Percentiles rank a stretch among this genome's conserved stretches.
Conservation (phyloP, 2,888 invertebrate genomes). For the Coronaproctus castanopsis region DNA sequence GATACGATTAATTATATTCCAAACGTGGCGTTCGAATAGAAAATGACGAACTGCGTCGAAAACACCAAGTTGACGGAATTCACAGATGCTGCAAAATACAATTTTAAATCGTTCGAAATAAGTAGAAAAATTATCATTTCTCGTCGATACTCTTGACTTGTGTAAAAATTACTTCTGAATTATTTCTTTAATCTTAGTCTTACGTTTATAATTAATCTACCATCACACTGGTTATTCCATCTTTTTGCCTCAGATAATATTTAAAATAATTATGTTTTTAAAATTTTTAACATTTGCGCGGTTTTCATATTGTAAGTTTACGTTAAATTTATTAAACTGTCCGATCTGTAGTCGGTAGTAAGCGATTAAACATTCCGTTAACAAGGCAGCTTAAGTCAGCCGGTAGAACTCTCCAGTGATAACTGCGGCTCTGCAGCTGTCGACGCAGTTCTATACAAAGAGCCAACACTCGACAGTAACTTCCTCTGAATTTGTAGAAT, state of each 20-base stretch:
- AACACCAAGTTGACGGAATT: background rate
- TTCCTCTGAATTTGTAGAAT: background rate
- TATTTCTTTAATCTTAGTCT: background rate
- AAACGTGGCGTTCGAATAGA: background rate
- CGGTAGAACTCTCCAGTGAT: background rate
- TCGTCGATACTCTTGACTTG: background rate
- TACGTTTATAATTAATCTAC: background rate
- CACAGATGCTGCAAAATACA: background rate
- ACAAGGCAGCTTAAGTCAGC: background rate
- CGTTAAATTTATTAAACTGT: background rate
- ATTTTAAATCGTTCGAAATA: background rate
- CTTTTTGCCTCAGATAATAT: background rate
- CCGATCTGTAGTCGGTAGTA: background rate
- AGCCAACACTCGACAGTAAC: background rate
- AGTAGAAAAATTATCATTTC: background rate
- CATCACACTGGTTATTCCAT: background rate
- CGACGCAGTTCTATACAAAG: background rate
- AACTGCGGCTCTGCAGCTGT: background rate
- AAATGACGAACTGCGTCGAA: background rate
- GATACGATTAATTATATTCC: too few species aligned
- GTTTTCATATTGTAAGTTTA: background rate
- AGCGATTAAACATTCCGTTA: background rate
- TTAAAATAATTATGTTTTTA: background rate
- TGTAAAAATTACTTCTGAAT: background rate
- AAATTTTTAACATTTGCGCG: background rate